These are phyloP conservation scores for Ormyrus pomaceus DNA, from an alignment of 2,888 invertebrate genomes.

Conservation along the genomic window DNA sequence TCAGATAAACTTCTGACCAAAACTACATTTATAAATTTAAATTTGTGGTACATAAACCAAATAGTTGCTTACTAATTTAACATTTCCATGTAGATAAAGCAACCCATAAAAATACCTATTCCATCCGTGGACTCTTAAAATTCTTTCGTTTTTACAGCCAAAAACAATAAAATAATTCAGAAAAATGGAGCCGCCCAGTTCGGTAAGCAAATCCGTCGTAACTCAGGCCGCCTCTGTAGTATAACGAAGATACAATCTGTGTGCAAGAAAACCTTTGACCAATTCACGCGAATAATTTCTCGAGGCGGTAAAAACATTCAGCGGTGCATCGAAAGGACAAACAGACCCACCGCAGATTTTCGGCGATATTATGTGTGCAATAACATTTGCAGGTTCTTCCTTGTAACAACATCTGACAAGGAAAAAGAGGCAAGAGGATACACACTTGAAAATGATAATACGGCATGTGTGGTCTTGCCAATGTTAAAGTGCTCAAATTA, in stretches of 20 bases:
- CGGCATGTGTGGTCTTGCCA: slow-evolving; percentile 68
- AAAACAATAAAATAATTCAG: slow-evolving; percentile 50
- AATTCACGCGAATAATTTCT: slow-evolving; percentile 52
- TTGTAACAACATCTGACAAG: slow-evolving; percentile 64
- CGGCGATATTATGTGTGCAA: slow-evolving; percentile 63
- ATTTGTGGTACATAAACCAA: neutral
- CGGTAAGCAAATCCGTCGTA: slow-evolving; percentile 56
- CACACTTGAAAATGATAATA: slow-evolving; percentile 71
- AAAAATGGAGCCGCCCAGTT: slow-evolving; percentile 53
- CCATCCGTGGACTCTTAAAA: slow-evolving; percentile 2
- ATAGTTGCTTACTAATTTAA: neutral
- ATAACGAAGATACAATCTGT: slow-evolving; percentile 47
- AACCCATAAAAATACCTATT: neutral
- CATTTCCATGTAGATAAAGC: slow-evolving; percentile 2
- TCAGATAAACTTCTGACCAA: neutral
- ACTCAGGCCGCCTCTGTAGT: slow-evolving; percentile 42
- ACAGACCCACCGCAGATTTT: slow-evolving; percentile 41
- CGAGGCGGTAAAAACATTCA: slow-evolving; percentile 27
- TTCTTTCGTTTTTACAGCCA: slow-evolving; percentile 5
- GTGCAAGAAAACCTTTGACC: slow-evolving; percentile 10
- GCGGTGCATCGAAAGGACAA: neutral
- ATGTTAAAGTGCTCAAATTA: slow-evolving; percentile 61
- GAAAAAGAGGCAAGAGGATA: slow-evolving; percentile 60
- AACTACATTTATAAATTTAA: neutral
- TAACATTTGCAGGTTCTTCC: slow-evolving; percentile 66